Percentiles rank a stretch among this genome's conserved stretches.
Conservation (phyloP, 1,140 invertebrate species). For the Anoplolepis gracilipes region DNA sequence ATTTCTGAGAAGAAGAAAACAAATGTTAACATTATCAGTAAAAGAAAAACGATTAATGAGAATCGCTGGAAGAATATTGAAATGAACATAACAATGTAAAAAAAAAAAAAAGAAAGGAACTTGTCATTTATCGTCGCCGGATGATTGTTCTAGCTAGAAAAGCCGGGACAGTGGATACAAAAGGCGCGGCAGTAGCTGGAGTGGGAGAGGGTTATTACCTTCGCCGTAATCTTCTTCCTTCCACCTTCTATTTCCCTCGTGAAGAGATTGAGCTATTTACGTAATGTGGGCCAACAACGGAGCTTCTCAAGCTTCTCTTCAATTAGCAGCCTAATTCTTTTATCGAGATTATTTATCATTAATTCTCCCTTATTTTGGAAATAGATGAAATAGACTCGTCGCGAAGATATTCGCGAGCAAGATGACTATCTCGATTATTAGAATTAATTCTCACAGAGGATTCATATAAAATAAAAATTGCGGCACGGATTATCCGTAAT, state of each 20-base stretch:
- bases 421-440: neutral
- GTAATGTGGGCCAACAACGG: constrained; percentile 57
- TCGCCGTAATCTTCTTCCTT: constrained; percentile 24
- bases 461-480: neutral
- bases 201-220: constrained; percentile 78
- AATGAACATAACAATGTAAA: constrained; percentile 22
- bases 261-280: constrained; percentile 64
- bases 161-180: constrained; percentile 65
- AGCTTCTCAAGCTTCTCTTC: constrained; percentile 50
- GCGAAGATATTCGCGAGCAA: neutral
- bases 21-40: constrained; percentile 2
- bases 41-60: constrained; percentile 8
- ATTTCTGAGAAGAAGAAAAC: constrained; percentile 1
- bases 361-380: neutral
- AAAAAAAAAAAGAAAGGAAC: constrained; percentile 33
- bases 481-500: neutral
- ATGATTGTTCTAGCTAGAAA: constrained; percentile 70
- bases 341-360: constrained; percentile 46
- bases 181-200: constrained; percentile 51
- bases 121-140: constrained; percentile 38
- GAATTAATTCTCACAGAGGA: neutral
- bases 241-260: constrained; percentile 34
- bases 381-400: neutral
- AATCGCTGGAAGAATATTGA: constrained; percentile 28
- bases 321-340: constrained; percentile 66